Conservation (phyloP, 2,888 invertebrate species). For the Chloromyia formosa region DNA sequence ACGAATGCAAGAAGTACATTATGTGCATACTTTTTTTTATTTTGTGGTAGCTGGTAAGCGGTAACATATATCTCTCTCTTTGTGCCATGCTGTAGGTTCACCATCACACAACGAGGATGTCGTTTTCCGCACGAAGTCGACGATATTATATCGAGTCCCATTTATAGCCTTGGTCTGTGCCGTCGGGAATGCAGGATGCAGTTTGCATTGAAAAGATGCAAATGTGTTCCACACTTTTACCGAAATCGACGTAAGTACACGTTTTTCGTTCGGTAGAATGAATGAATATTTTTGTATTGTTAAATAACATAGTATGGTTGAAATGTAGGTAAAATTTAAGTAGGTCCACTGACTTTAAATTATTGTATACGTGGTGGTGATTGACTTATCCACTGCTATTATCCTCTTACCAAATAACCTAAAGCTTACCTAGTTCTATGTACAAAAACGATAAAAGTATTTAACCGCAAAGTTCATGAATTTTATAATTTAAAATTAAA, state of each 20-base stretch:
- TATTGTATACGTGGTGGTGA: too few species aligned
- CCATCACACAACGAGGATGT: constrained; percentile 74
- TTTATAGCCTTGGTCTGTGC: constrained; percentile 76
- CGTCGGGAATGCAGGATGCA: constrained; percentile 75
- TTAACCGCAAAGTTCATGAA: too few species aligned
- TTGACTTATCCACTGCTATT: too few species aligned
- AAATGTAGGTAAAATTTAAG: too few species aligned
- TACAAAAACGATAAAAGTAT: too few species aligned
- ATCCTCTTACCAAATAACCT: too few species aligned
- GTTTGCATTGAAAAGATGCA: constrained; percentile 70
- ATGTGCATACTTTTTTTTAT: not conserved
- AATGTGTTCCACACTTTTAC: constrained; percentile 80
- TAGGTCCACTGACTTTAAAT: too few species aligned
- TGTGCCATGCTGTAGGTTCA: constrained; percentile 63
- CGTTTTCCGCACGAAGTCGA: constrained; percentile 74
- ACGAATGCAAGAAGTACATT: constrained; percentile 18
- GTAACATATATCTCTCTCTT: not conserved
- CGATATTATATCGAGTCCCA: constrained; percentile 70
- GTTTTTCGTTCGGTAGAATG: not conserved
- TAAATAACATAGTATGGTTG: too few species aligned
- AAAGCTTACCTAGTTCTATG: too few species aligned
- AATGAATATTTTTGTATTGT: too few species aligned
- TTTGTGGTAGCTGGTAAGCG: not conserved
- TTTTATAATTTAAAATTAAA: too few species aligned
- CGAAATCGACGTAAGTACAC: constrained; percentile 58